Evolutionary conservation across 1,140 invertebrate genomes (phyloP).

Genomic region (Neuroterus valhalla): DNA sequence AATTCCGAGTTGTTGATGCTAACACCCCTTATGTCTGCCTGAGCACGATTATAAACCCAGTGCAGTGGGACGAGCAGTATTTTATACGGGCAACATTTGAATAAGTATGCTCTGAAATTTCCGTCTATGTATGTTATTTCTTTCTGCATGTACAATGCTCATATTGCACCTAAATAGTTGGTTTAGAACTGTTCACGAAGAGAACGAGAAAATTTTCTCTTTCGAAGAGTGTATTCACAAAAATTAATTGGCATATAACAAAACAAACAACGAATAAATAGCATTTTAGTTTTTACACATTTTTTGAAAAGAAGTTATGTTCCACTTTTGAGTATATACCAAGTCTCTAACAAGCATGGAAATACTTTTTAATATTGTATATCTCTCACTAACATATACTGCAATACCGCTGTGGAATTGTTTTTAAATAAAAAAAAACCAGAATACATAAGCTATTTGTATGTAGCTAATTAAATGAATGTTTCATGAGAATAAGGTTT

Average conservation of each 20-base stretch:
- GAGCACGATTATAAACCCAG: constrained; percentile 1
- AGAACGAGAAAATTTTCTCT: background rate
- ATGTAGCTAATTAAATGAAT: background rate
- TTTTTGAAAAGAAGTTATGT: no score
- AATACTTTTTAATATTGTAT: no score
- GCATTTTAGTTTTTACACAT: no score
- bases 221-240: no score
- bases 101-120: background rate
- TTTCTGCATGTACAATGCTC: background rate
- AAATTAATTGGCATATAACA: no score
- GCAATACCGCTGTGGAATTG: no score
- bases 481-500: background rate
- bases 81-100: constrained; percentile 2
- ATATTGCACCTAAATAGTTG: no score
- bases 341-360: no score
- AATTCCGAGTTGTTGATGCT: constrained; percentile 13
- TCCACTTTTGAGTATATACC: no score
- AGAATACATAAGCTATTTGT: background rate
- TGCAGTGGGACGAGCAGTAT: background rate
- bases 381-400: no score
- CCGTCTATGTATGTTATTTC: background rate
- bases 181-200: no score
- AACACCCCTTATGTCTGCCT: background rate
- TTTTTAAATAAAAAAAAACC: background rate
- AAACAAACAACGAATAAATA: no score